Evolutionary conservation across 2,797 vertebrate genomes (phyloP).

Genomic region (Gymnothorax javanicus): DNA sequence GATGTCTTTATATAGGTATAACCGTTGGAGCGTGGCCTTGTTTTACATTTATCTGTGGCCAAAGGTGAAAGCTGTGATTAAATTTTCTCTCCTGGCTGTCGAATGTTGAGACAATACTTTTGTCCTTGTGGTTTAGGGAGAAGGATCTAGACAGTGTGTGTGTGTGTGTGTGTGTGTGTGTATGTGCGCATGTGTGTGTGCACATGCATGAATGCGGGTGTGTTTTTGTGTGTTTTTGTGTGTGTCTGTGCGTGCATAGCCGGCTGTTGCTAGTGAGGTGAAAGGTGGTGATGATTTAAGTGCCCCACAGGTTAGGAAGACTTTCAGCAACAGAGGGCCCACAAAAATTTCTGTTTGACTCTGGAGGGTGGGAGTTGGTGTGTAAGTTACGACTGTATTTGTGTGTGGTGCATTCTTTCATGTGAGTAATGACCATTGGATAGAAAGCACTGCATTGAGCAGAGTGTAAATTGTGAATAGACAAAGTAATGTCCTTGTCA

Average conservation of each 20-base stretch:
- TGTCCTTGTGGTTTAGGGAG: neutral
- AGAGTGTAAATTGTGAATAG: neutral
- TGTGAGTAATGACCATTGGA: neutral
- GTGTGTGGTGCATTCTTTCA: neutral
- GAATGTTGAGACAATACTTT: neutral
- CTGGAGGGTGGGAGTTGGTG: neutral
- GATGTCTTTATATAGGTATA: conserved; percentile 46
- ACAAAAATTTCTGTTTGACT: neutral
- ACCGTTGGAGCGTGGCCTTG: conserved; percentile 33
- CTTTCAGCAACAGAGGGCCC: too few species aligned
- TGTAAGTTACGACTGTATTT: neutral
- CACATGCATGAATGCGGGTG: conserved; percentile 4
- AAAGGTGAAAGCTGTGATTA: conserved; percentile 35
- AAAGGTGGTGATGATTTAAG: too few species aligned
- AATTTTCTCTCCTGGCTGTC: conserved; percentile 21
- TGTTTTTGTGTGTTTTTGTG: neutral
- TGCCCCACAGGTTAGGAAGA: too few species aligned
- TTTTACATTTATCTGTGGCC: conserved; percentile 44
- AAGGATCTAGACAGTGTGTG: neutral
- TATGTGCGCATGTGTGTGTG: neutral
- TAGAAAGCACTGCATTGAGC: neutral
- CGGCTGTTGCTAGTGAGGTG: too few species aligned
- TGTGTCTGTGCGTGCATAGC: neutral
- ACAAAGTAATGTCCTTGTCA: neutral
- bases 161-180: conserved; percentile 25